These are phyloP conservation scores for Sabellastarte sp. DNA, from an alignment of 2,888 invertebrate genomes.

Conservation along the genomic window DNA sequence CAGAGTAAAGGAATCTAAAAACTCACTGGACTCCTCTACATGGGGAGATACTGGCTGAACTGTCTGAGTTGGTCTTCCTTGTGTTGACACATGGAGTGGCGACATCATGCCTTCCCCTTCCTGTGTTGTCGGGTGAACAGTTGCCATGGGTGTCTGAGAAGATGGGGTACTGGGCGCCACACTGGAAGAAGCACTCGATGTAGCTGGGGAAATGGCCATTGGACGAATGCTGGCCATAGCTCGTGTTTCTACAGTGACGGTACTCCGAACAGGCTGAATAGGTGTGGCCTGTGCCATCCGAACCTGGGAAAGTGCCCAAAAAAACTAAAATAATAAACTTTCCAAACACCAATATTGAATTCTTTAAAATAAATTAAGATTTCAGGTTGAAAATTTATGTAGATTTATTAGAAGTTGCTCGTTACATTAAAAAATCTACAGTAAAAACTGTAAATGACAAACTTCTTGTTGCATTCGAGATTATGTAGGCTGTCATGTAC, in stretches of 20 bases:
- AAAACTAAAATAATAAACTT: too few relatives aligned
- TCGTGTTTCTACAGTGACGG: conserved; percentile 60
- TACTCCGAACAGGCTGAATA: conserved; percentile 41
- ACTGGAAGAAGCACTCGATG: conserved; percentile 25
- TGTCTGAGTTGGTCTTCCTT: conserved; percentile 45
- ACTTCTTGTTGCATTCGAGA: too few relatives aligned
- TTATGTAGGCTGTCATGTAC: too few relatives aligned
- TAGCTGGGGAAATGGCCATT: conserved; percentile 70
- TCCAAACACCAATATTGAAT: background rate
- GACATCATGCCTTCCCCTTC: background rate
- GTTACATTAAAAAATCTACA: too few relatives aligned
- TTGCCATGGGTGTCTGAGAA: background rate
- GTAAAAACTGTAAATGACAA: too few relatives aligned
- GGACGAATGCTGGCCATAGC: conserved; percentile 90
- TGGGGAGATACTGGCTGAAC: conserved; percentile 55
- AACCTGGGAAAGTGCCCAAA: conserved; percentile 24
- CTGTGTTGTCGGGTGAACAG: background rate
- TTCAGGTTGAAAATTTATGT: background rate
- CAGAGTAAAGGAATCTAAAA: too few relatives aligned
- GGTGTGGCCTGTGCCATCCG: conserved; percentile 33
- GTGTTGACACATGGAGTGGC: background rate
- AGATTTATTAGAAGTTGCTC: too few relatives aligned
- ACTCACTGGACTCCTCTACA: conserved; percentile 30
- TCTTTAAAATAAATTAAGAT: background rate
- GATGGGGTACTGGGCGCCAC: background rate